phyloP scores from a whole-genome alignment of 1,140 invertebrate genomes.

The Brachionus manjavacas region DNA sequence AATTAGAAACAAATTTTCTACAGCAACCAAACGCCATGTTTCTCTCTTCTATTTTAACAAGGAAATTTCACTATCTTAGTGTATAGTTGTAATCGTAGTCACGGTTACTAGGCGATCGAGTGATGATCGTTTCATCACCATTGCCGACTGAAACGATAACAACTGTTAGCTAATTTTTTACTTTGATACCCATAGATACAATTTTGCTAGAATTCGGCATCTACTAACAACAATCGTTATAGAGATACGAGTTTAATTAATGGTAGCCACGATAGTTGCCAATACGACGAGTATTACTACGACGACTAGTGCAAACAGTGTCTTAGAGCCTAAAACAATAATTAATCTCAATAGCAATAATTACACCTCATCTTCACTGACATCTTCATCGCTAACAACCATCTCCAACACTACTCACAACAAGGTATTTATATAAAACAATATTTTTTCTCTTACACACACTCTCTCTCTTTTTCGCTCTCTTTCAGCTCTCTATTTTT shows the following conservation, averaged over 20 bases:
- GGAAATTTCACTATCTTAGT: not conserved
- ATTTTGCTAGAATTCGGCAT: not conserved
- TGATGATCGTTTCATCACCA: conserved; percentile 14
- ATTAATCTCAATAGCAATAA: not conserved
- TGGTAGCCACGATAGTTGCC: conserved; percentile 23
- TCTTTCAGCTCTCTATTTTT: not conserved
- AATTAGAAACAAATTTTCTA: conserved; percentile 23
- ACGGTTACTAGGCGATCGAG: conserved; percentile 17
- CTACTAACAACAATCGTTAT: conserved; percentile 38
- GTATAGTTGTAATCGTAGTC: conserved; percentile 30
- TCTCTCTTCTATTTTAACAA: not conserved
- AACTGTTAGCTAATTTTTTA: not conserved
- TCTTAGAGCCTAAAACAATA: conserved; percentile 23
- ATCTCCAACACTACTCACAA: conserved; percentile 38
- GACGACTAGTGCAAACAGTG: not conserved
- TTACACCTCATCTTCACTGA: not conserved
- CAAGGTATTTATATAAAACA: conserved; percentile 4
- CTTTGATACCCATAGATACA: conserved; percentile 34
- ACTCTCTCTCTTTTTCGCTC: not conserved
- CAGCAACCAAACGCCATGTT: conserved; percentile 32
- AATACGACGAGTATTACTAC: conserved; percentile 32
- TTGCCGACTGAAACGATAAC: conserved; percentile 38
- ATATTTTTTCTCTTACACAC: not conserved
- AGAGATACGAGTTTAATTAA: conserved; percentile 18
- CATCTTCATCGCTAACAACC: conserved; percentile 32